phyloP scores from a whole-genome alignment of 64 coral and sea anemone species.

The Pocillopora verrucosa region DNA sequence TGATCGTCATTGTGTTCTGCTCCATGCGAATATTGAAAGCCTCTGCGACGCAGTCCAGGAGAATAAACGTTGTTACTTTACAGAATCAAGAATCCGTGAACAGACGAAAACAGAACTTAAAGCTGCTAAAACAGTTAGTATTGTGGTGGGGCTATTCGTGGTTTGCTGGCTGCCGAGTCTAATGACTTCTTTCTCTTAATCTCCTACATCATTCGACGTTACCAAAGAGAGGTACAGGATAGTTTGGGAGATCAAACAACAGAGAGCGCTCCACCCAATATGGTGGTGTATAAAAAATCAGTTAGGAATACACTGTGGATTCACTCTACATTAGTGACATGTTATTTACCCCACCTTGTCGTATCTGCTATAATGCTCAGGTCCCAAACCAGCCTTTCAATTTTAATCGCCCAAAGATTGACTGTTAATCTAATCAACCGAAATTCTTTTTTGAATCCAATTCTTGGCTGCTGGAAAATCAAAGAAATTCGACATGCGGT shows the following conservation, averaged over 20 bases:
- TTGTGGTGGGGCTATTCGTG: neutral
- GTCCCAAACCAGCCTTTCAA: neutral
- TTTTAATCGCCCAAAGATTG: neutral
- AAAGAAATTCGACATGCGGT: too few relatives aligned
- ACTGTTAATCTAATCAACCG: neutral
- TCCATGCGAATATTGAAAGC: too few relatives aligned
- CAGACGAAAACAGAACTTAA: neutral
- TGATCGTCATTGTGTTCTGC: too few relatives aligned
- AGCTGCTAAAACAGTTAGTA: neutral
- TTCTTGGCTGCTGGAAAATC: too few relatives aligned
- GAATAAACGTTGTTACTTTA: neutral
- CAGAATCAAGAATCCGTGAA: neutral
- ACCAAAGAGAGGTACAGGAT: too few relatives aligned
- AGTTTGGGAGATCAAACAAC: too few relatives aligned
- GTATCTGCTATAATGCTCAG: neutral
- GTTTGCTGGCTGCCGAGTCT: slow-evolving; percentile 8
- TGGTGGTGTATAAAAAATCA: too few relatives aligned
- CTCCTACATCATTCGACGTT: too few relatives aligned
- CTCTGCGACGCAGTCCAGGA: too few relatives aligned
- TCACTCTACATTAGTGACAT: neutral
- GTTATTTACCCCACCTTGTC: neutral
- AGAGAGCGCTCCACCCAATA: too few relatives aligned
- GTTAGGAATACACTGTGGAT: too few relatives aligned
- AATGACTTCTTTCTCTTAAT: neutral
- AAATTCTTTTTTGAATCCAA: too few relatives aligned